Evolutionary conservation across 1,140 invertebrate genomes (phyloP).

Genomic region (Harpegnathos saltator): DNA sequence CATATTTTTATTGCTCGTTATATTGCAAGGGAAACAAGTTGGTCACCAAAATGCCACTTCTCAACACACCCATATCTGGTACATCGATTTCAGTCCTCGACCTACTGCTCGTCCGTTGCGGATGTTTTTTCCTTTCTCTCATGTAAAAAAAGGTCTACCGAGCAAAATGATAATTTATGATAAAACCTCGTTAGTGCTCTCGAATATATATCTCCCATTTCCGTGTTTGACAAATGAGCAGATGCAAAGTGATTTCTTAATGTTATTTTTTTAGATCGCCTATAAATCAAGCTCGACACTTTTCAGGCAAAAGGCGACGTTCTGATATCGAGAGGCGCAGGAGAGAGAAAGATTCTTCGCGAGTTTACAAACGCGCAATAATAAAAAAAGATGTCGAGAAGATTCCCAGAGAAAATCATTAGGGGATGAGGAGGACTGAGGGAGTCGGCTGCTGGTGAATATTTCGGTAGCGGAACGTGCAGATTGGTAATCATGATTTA

Average conservation of each 20-base stretch:
- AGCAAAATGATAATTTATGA: neutral
- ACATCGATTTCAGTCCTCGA: neutral
- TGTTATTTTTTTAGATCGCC: neutral
- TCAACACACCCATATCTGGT: too few species aligned
- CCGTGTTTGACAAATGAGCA: neutral
- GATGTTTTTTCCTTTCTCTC: neutral
- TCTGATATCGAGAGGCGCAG: too few species aligned
- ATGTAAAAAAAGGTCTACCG: neutral
- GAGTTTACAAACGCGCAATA: too few species aligned
- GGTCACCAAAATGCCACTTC: neutral
- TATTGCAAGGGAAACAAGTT: neutral
- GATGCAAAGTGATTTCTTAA: neutral
- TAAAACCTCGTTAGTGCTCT: neutral
- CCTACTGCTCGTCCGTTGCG: neutral
- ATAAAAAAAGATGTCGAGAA: too few species aligned
- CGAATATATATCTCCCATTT: neutral
- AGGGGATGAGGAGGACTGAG: too few species aligned
- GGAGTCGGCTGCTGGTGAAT: neutral
- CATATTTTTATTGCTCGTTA: too few species aligned
- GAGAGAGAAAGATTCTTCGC: too few species aligned
- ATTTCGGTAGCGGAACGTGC: neutral
- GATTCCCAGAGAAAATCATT: neutral
- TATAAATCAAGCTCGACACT: too few species aligned
- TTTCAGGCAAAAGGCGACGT: too few species aligned
- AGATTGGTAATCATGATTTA: slow-evolving; percentile 29